Conservation (phyloP, 92 coral and sea anemone species). For the Parazoanthus swiftii region DNA sequence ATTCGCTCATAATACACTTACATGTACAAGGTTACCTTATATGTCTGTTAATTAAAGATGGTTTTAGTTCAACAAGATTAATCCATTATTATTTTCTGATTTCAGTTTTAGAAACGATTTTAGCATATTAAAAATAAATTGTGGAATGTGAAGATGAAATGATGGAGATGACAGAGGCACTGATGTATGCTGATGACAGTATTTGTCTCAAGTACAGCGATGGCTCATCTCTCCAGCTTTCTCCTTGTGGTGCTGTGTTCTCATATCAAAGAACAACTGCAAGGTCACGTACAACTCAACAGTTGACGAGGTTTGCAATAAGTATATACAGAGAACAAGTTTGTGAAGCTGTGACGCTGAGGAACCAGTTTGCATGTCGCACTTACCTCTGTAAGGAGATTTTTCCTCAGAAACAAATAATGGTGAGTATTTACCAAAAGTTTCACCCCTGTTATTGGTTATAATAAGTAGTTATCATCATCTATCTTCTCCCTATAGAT, state of each 20-base stretch:
- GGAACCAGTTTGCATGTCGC: slow-evolving; percentile 74
- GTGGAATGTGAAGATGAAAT: neutral
- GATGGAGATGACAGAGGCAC: slow-evolving; percentile 45
- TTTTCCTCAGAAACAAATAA: slow-evolving; percentile 41
- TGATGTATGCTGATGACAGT: slow-evolving; percentile 67
- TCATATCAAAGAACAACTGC: slow-evolving; percentile 46
- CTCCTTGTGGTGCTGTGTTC: slow-evolving; percentile 82
- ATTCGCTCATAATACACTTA: no score
- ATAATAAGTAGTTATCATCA: no score
- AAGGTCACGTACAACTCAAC: slow-evolving; percentile 50
- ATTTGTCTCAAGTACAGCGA: slow-evolving; percentile 65
- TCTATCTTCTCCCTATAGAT: no score
- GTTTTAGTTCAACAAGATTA: no score
- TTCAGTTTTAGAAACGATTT: neutral
- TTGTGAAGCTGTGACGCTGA: slow-evolving; percentile 57
- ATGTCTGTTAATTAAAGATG: no score
- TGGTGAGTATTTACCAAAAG: slow-evolving; percentile 34
- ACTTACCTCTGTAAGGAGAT: slow-evolving; percentile 84
- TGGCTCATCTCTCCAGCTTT: slow-evolving; percentile 73
- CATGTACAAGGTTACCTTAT: no score
- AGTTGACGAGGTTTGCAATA: slow-evolving; percentile 74
- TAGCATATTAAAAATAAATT: no score
- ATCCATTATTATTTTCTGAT: no score
- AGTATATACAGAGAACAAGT: slow-evolving; percentile 63
- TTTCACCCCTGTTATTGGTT: neutral